These are phyloP conservation scores for Cryptocephalus moraei DNA, from an alignment of 2,888 invertebrate genomes.

Conservation along the genomic window DNA sequence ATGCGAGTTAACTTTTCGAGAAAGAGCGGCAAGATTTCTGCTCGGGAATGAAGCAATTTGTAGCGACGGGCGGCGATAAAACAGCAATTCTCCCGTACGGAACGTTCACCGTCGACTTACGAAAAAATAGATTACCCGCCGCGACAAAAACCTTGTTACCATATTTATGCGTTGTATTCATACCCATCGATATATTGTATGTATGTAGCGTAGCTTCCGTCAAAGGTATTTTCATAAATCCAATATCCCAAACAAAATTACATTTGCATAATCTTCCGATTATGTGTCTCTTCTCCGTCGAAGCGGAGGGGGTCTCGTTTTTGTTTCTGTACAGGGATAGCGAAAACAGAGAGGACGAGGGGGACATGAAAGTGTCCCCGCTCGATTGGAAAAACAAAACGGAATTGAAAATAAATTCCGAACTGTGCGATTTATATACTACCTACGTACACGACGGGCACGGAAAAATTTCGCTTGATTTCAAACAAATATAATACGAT, in stretches of 20 bases:
- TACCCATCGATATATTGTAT: conserved; percentile 24
- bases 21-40: too few species aligned
- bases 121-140: conserved; percentile 7
- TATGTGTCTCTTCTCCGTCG: conserved; percentile 23
- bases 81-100: too few species aligned
- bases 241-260: conserved; percentile 39
- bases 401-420: conserved; percentile 17
- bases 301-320: conserved; percentile 5
- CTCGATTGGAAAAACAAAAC: conserved; percentile 21
- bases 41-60: too few species aligned
- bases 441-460: too few species aligned
- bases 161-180: conserved; percentile 22
- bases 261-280: conserved; percentile 39
- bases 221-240: conserved; percentile 37
- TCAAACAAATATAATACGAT: too few species aligned
- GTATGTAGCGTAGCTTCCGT: conserved; percentile 25
- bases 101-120: too few species aligned
- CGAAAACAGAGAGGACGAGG: conserved; percentile 1
- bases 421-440: conserved; percentile 7
- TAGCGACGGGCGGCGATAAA: too few species aligned
- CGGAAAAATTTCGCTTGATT: too few species aligned
- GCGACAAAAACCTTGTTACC: conserved; percentile 16
- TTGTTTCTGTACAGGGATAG: background rate
- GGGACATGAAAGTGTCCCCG: conserved; percentile 11
- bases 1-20: too few species aligned